Evolutionary conservation across 2,113 vertebrate genomes (phyloP).

Genomic region (Zosterops hypoxanthus): DNA sequence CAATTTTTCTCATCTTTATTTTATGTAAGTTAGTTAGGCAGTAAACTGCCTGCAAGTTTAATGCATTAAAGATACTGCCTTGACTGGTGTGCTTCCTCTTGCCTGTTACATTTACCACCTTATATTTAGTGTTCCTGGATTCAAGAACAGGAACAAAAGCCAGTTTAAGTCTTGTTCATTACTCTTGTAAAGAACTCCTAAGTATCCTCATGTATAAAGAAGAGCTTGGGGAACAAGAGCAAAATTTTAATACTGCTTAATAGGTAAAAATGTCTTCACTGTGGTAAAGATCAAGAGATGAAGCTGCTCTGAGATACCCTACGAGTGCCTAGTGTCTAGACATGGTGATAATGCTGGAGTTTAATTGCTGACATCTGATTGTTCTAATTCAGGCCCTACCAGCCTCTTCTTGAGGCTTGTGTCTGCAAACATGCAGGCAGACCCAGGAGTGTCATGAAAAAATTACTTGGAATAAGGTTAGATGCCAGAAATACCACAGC

Average conservation of each 20-base stretch:
- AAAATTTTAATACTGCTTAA: not conserved
- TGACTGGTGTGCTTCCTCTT: not conserved
- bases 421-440: not conserved
- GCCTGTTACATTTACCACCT: not conserved
- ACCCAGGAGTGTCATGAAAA: not conserved
- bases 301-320: not conserved
- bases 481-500: not conserved
- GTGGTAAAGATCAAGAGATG: not conserved
- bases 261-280: not conserved
- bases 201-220: not conserved
- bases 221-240: not conserved
- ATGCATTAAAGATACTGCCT: not conserved
- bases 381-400: not conserved
- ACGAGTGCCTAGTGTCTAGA: not conserved
- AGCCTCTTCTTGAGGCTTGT: not conserved
- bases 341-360: not conserved
- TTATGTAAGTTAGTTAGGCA: not conserved
- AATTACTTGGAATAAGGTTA: not conserved
- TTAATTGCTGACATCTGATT: not conserved
- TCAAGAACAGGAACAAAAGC: not conserved
- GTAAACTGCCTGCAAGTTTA: not conserved
- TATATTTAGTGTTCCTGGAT: not conserved
- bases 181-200: not conserved
- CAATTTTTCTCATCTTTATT: not conserved
- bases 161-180: not conserved